Percentiles rank a stretch among this genome's conserved stretches.
These are phyloP conservation scores for Cyprinella venusta DNA, from an alignment of 2,797 vertebrate species.

Conservation along the genomic window DNA sequence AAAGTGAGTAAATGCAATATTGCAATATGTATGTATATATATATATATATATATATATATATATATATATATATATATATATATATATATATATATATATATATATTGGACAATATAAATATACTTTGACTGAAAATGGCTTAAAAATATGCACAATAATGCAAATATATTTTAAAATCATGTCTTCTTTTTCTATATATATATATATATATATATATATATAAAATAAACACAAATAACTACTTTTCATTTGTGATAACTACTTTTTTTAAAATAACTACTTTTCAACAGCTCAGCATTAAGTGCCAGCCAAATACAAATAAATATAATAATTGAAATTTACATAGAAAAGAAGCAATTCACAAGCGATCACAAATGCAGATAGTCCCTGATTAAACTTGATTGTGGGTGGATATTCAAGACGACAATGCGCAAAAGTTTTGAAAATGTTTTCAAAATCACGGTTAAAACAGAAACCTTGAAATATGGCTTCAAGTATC, in stretches of 20 bases:
- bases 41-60: too few relatives aligned
- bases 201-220: too few relatives aligned
- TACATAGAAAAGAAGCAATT: too few relatives aligned
- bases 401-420: background rate
- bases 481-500: constrained; percentile 1
- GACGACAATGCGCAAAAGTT: background rate
- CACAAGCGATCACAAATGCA: background rate
- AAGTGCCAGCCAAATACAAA: background rate
- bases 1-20: too few relatives aligned
- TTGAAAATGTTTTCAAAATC: background rate
- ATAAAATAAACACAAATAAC: too few relatives aligned
- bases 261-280: too few relatives aligned
- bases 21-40: too few relatives aligned
- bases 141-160: background rate
- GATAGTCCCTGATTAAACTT: background rate
- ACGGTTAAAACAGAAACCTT: background rate
- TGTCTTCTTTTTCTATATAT: too few relatives aligned
- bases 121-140: background rate
- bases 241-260: too few relatives aligned
- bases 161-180: background rate
- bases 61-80: too few relatives aligned
- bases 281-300: too few relatives aligned
- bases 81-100: too few relatives aligned
- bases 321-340: background rate
- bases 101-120: background rate